Evolutionary conservation across 37 sponge, comb jelly and placozoan genomes (phyloP).

Genomic region (Dysidea cf. avara): DNA sequence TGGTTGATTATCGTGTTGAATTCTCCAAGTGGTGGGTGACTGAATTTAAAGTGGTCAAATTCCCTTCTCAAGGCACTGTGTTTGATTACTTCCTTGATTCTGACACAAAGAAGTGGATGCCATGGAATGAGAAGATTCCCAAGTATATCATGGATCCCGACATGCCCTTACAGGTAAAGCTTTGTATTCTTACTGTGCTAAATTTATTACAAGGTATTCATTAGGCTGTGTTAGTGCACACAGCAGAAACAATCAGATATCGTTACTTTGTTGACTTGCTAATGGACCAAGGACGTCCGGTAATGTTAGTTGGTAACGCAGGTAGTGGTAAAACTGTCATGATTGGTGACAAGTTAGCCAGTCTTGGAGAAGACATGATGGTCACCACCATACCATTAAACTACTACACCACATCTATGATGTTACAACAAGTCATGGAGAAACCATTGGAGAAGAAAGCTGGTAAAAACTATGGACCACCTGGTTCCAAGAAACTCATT

Average conservation of each 20-base stretch:
- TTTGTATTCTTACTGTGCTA: not conserved
- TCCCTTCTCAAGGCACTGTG: slow-evolving; percentile 96
- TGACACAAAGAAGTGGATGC: slow-evolving; percentile 86
- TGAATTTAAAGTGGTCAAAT: slow-evolving; percentile 97
- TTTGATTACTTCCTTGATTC: slow-evolving; percentile 91
- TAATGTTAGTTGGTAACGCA: slow-evolving; percentile 97
- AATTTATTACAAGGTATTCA: not conserved
- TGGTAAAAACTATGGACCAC: slow-evolving; percentile 95
- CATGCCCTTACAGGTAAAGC: slow-evolving; percentile 86
- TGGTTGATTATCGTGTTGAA: slow-evolving; percentile 95
- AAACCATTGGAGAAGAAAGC: slow-evolving; percentile 99
- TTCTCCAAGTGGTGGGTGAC: slow-evolving; percentile 99
- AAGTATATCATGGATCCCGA: slow-evolving; percentile 94
- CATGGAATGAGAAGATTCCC: slow-evolving; percentile 92
- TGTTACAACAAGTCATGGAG: slow-evolving; percentile 99
- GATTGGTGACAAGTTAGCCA: slow-evolving; percentile 76
- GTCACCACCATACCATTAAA: slow-evolving; percentile 95
- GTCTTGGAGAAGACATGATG: slow-evolving; percentile 66
- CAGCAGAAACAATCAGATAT: slow-evolving; percentile 87
- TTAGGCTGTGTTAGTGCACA: slow-evolving; percentile 91
- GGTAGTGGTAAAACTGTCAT: slow-evolving; percentile 99
- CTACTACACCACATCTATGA: slow-evolving; percentile 97
- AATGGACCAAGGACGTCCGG: slow-evolving; percentile 90
- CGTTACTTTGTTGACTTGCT: slow-evolving; percentile 88
- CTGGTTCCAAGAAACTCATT: slow-evolving; percentile 93